Evolutionary conservation across 2,113 vertebrate genomes (phyloP).

Genomic region (Telmatochromis sp.): DNA sequence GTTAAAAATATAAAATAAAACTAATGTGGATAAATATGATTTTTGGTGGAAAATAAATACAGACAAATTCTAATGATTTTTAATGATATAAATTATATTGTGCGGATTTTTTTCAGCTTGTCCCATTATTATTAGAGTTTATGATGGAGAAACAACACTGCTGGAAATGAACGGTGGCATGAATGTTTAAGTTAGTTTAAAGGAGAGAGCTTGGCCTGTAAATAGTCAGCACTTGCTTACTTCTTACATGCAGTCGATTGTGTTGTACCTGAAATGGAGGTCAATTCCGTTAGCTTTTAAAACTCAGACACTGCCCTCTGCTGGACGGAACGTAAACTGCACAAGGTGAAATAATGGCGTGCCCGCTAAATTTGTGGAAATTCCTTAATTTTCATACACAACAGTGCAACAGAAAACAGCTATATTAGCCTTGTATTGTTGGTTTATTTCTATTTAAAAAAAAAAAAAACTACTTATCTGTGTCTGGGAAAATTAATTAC

Average conservation of each 20-base stretch:
- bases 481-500: background rate
- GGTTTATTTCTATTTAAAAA: rapidly evolving
- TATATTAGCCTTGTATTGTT: background rate
- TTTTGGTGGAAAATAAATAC: background rate
- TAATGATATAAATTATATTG: background rate
- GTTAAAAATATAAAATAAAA: background rate
- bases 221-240: background rate
- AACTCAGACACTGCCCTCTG: constrained; percentile 1
- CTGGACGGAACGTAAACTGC: background rate
- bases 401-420: too few relatives aligned
- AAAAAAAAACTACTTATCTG: background rate
- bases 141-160: background rate
- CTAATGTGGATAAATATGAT: background rate
- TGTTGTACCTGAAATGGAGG: background rate
- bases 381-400: too few relatives aligned
- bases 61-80: background rate
- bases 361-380: background rate
- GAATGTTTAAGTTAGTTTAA: background rate
- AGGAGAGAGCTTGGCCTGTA: background rate
- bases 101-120: background rate
- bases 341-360: background rate
- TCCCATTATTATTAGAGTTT: background rate
- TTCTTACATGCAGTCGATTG: background rate
- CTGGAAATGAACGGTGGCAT: background rate
- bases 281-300: background rate